These are phyloP conservation scores for Chesias legatella DNA, from an alignment of 2,888 invertebrate genomes.

Conservation along the genomic window DNA sequence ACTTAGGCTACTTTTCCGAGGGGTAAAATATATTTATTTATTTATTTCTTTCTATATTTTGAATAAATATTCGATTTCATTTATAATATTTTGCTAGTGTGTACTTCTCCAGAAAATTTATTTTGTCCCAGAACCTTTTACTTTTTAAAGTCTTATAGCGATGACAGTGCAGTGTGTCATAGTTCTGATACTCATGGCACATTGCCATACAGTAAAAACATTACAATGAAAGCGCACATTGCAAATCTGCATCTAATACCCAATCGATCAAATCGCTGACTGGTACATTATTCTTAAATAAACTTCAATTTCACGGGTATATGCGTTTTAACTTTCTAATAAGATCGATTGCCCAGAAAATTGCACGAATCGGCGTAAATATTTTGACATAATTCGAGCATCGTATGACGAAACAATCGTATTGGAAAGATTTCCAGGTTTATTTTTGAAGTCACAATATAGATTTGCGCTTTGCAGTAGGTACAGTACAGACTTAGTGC, in stretches of 20 bases:
- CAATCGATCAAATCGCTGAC: conserved; percentile 30
- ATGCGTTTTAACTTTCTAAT: conserved; percentile 53
- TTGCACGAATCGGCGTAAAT: conserved; percentile 69
- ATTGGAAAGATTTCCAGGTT: conserved; percentile 33
- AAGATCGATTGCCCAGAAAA: conserved; percentile 73
- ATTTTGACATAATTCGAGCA: conserved; percentile 69
- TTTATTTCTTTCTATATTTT: no score
- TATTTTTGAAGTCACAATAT: conserved; percentile 29
- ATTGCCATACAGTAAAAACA: conserved; percentile 2
- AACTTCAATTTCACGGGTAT: conserved; percentile 66
- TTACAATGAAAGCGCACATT: conserved; percentile 18
- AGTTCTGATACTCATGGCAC: conserved; percentile 10
- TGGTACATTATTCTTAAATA: conserved; percentile 48
- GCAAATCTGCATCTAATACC: conserved; percentile 22
- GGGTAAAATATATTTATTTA: no score
- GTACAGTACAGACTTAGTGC: no score
- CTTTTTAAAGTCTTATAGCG: no score
- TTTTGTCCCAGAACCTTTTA: no score
- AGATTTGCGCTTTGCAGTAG: no score
- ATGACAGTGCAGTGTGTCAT: neutral
- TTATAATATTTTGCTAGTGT: no score
- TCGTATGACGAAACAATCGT: conserved; percentile 74
- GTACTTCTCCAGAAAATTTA: no score
- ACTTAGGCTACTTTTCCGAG: no score
- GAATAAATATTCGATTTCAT: no score